Base-by-base conservation (phyloP, 2,888 invertebrate species). In the Meiosimyza decipiens region DNA sequence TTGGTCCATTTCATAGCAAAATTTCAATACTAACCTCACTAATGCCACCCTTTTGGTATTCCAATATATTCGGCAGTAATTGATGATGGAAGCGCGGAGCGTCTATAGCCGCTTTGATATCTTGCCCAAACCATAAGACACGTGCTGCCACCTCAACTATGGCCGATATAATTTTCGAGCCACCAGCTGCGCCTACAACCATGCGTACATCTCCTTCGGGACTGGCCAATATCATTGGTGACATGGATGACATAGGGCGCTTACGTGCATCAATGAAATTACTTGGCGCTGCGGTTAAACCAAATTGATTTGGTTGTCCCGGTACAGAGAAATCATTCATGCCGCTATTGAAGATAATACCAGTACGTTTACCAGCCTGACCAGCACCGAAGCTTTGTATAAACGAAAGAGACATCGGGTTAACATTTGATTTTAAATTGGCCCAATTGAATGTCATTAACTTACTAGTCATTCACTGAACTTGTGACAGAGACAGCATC, bases 251-350 rank as follows among this genome's bases (percentile, higher is more conserved):
- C 82, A 97, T 88, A 0, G 98, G 95, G 69, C 94, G 90, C 83
- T 95, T 94, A 11, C 93, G 93, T 0, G 96, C 93, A 12, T 87
- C 88, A 67, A 98, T 92, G 82, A 90, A 92, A 87, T 98, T 98
- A 9, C 93, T 92, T 1, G 91, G 91, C 0, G 95, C 94, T 0
- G 95, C 92, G 0, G 94, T 94, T 69, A 96, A 81, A 0, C 91
- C 91, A 80, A 92, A 95, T 0, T 88, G 86, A 76, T 92, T 95
- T 82, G 93, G 93, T 0, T 88, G 88, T 49, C 91, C 90, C 0
- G 94, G 93, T 0, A 92, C 91, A 0, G 96, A 94, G 86, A 98
- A 99, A 84, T 98, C 98, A 81, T 97, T 96, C 97, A 99, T 98
- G 77, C 94, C 94, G 83, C 96, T 94, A 87, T 98, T 99, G 86